phyloP scores from a whole-genome alignment of 2,888 invertebrate species.

The Oxycera nigricornis region DNA sequence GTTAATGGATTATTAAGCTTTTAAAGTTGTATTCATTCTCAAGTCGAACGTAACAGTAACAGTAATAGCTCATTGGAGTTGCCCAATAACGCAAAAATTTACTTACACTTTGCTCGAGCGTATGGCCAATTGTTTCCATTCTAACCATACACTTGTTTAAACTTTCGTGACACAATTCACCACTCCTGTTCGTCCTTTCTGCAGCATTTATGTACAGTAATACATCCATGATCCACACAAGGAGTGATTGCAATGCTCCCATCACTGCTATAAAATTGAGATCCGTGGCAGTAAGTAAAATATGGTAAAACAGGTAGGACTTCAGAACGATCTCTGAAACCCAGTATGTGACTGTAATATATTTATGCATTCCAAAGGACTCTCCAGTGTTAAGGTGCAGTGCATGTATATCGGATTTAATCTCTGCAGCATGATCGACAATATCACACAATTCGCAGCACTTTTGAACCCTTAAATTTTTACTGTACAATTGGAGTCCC shows the following conservation, averaged over 20 bases:
- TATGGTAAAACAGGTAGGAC: background rate
- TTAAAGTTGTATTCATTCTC: too few species aligned
- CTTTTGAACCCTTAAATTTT: background rate
- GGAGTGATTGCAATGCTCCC: background rate
- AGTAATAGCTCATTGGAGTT: too few species aligned
- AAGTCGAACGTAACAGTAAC: too few species aligned
- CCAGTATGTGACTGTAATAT: background rate
- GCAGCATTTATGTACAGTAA: background rate
- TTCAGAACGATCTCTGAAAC: background rate
- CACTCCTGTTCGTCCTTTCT: background rate
- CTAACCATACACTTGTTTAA: background rate
- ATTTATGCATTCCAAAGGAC: background rate
- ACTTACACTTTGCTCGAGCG: background rate
- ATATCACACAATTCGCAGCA: background rate
- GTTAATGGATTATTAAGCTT: too few species aligned
- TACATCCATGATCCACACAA: background rate
- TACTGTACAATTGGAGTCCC: background rate
- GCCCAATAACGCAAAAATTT: too few species aligned
- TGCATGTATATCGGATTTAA: background rate
- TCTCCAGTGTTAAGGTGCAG: background rate
- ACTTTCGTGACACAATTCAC: background rate
- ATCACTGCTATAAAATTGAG: background rate
- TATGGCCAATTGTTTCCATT: background rate
- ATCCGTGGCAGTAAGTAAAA: background rate
- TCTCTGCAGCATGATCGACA: background rate